Conservation (phyloP, 2,797 vertebrate species). For the Megalops cyprinoides region DNA sequence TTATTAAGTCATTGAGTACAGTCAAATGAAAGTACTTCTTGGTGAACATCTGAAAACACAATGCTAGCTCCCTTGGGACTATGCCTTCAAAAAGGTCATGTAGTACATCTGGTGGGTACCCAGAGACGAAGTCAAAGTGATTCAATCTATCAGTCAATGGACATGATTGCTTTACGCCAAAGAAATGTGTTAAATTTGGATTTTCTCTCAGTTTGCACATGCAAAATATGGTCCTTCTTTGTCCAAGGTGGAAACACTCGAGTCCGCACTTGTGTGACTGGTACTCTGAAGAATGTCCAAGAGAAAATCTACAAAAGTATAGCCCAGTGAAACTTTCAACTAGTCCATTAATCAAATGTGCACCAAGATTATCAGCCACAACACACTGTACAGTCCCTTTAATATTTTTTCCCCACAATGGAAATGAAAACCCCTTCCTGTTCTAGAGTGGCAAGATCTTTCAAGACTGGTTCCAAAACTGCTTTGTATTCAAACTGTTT, state of each 20-base stretch:
- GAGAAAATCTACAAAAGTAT: slow-evolving; percentile 34
- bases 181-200: slow-evolving; percentile 38
- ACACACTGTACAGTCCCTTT: slow-evolving; percentile 35
- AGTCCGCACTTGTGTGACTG: slow-evolving; percentile 27
- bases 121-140: slow-evolving; percentile 46
- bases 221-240: slow-evolving; percentile 35
- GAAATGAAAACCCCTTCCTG: slow-evolving; percentile 38
- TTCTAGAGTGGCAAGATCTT: slow-evolving; percentile 34
- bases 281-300: slow-evolving; percentile 26
- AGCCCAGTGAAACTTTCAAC: slow-evolving; percentile 36
- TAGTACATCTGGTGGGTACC: slow-evolving; percentile 39
- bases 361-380: slow-evolving; percentile 33
- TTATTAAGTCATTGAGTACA: slow-evolving; percentile 36
- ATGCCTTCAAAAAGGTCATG: slow-evolving; percentile 49
- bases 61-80: slow-evolving; percentile 39
- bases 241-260: slow-evolving; percentile 27
- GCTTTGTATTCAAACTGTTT: slow-evolving; percentile 34
- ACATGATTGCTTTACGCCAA: slow-evolving; percentile 39
- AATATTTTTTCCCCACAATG: slow-evolving; percentile 24
- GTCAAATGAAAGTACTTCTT: slow-evolving; percentile 48
- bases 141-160: slow-evolving; percentile 42
- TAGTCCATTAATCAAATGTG: slow-evolving; percentile 36
- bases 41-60: slow-evolving; percentile 41
- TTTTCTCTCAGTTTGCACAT: slow-evolving; percentile 46
- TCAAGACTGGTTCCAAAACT: slow-evolving; percentile 38